phyloP scores from a whole-genome alignment of 1,140 invertebrate genomes.

The Lepidostoma basale region DNA sequence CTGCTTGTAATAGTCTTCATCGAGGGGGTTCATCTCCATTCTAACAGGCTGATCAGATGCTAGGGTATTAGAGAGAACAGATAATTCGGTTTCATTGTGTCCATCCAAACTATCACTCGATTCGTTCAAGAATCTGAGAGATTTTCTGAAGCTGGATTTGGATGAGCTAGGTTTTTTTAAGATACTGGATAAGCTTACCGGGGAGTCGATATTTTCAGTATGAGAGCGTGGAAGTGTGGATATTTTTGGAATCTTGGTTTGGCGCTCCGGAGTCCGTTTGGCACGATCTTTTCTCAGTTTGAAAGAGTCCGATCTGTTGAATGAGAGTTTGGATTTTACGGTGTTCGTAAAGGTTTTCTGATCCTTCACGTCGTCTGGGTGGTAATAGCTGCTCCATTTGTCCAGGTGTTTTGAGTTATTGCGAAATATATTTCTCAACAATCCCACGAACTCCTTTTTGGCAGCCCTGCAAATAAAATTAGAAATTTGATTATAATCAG shows the following conservation, averaged over 20 bases:
- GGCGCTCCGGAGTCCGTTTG: neutral
- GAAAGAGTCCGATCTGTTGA: neutral
- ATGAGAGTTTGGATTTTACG: conserved; percentile 4
- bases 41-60: neutral
- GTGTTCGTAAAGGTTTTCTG: conserved; percentile 5
- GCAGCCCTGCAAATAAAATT: conserved; percentile 12
- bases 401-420: neutral
- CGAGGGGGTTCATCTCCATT: neutral
- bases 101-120: neutral
- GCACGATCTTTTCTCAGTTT: neutral
- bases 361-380: neutral
- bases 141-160: neutral
- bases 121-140: neutral
- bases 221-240: neutral
- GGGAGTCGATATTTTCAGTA: conserved; percentile 4
- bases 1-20: conserved; percentile 15
- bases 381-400: neutral
- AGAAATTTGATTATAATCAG: too few relatives aligned
- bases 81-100: neutral
- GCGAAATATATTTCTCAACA: conserved; percentile 14
- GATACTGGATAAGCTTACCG: conserved; percentile 16
- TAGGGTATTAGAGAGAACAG: neutral
- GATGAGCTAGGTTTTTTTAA: conserved; percentile 1
- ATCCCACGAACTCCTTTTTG: conserved; percentile 14
- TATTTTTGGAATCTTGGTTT: neutral